These are phyloP conservation scores for Acyrthosiphon pisum DNA, from an alignment of 1,140 invertebrate genomes.

Conservation along the genomic window DNA sequence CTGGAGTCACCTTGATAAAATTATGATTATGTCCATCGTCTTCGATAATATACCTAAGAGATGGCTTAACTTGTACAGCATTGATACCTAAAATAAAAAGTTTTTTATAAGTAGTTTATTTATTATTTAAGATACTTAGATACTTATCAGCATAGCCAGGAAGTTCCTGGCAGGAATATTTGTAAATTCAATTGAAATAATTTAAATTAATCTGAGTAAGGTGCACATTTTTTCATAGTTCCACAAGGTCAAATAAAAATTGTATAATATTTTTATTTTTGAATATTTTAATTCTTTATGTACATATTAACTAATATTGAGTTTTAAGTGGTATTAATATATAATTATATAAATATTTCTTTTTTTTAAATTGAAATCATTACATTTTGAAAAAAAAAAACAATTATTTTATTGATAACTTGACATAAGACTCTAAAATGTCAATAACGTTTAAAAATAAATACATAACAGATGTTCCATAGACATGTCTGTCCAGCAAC, in stretches of 20 bases:
- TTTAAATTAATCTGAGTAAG: too few relatives aligned
- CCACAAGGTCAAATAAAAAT: too few relatives aligned
- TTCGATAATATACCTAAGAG: slow-evolving; percentile 24
- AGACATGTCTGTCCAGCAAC: background rate
- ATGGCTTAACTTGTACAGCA: background rate
- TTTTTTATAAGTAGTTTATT: background rate
- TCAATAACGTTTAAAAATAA: too few relatives aligned
- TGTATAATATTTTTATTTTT: background rate
- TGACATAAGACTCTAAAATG: too few relatives aligned
- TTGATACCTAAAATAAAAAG: slow-evolving; percentile 12
- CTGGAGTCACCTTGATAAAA: slow-evolving; percentile 50
- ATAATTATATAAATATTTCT: too few relatives aligned
- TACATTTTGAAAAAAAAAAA: too few relatives aligned
- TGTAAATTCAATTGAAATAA: background rate
- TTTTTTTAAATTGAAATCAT: too few relatives aligned
- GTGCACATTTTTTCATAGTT: background rate
- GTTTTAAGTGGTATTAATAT: too few relatives aligned
- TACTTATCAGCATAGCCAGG: background rate
- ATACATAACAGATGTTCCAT: background rate
- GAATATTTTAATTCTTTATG: background rate
- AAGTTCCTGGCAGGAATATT: background rate
- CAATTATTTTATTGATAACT: too few relatives aligned
- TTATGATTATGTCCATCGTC: slow-evolving; percentile 34
- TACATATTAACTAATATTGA: background rate
- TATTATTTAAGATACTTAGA: background rate